Evolutionary conservation across 2,113 vertebrate genomes (phyloP).

Genomic region (Todiramphus chloris): DNA sequence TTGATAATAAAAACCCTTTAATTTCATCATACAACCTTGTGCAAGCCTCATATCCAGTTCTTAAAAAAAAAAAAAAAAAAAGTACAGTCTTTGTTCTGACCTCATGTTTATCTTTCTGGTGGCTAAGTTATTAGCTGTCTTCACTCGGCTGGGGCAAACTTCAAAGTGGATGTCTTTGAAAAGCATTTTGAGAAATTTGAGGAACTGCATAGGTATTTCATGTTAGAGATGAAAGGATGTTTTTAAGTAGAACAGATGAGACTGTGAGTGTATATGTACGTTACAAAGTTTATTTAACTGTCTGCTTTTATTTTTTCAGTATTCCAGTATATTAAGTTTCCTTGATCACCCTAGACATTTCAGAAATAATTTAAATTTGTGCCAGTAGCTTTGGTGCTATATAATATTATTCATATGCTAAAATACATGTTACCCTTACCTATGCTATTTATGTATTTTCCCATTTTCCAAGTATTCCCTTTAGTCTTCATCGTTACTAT

Average conservation of each 20-base stretch:
- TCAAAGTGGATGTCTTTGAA: constrained; percentile 48
- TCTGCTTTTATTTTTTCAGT: not conserved
- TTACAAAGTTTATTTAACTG: constrained; percentile 44
- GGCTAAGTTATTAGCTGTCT: constrained; percentile 61
- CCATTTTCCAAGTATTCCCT: not conserved
- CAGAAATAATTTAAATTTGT: constrained; percentile 20
- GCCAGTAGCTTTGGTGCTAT: not conserved
- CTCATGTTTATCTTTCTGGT: constrained; percentile 62
- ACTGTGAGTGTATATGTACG: not conserved
- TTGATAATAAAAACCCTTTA: constrained; percentile 25
- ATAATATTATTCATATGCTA: not conserved
- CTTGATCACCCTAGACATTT: constrained; percentile 3
- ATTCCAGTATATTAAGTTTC: constrained; percentile 1
- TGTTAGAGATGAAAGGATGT: constrained; percentile 56
- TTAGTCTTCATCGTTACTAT: not conserved
- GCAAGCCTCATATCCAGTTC: not conserved
- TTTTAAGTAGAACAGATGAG: constrained; percentile 57
- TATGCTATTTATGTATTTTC: not conserved
- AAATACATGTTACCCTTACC: not conserved
- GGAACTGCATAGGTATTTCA: constrained; percentile 36
- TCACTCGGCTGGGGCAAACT: constrained; percentile 29
- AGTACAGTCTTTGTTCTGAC: constrained; percentile 28
- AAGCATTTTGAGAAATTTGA: constrained; percentile 49
- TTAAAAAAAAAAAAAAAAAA: not conserved
- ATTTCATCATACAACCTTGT: not conserved